phyloP scores from a whole-genome alignment of 2,888 invertebrate species.

The Drosophila diplacantha region DNA sequence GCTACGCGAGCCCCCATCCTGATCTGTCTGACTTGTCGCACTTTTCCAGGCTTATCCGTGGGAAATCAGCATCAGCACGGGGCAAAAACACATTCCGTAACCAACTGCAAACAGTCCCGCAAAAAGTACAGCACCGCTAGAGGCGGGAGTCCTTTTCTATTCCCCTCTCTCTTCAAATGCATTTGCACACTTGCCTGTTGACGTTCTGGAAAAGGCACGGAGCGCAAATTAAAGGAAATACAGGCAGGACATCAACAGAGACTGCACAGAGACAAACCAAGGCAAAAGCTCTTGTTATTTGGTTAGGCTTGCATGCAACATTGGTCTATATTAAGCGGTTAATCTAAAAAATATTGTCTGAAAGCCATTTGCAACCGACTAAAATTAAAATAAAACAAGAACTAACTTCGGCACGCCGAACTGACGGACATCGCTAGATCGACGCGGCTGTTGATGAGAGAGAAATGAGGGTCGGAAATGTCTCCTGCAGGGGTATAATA shows the following conservation, averaged over 20 bases:
- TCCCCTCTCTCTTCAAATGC: constrained; percentile 40
- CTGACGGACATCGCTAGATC: too few species aligned
- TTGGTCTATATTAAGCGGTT: background rate
- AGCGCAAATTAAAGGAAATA: constrained; percentile 55
- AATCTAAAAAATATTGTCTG: too few species aligned
- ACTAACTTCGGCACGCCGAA: too few species aligned
- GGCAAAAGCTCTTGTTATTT: background rate
- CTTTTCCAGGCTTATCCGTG: constrained; percentile 30
- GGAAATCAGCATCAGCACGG: constrained; percentile 29
- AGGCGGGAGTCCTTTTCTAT: background rate
- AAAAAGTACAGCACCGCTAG: constrained; percentile 27
- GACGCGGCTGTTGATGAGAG: too few species aligned
- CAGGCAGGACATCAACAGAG: constrained; percentile 26
- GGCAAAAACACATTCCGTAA: constrained; percentile 6
- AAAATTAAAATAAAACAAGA: too few species aligned
- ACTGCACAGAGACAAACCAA: constrained; percentile 3
- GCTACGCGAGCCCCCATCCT: background rate
- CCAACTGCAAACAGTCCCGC: constrained; percentile 28
- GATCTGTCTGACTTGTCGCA: constrained; percentile 31
- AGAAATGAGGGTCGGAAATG: too few species aligned
- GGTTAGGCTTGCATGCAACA: background rate
- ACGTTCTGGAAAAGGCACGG: constrained; percentile 43
- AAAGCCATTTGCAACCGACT: too few species aligned
- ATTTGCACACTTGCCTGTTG: constrained; percentile 58
- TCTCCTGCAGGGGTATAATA: too few species aligned